phyloP scores from a whole-genome alignment of 2,888 invertebrate species.

The Tipula vernalis region DNA sequence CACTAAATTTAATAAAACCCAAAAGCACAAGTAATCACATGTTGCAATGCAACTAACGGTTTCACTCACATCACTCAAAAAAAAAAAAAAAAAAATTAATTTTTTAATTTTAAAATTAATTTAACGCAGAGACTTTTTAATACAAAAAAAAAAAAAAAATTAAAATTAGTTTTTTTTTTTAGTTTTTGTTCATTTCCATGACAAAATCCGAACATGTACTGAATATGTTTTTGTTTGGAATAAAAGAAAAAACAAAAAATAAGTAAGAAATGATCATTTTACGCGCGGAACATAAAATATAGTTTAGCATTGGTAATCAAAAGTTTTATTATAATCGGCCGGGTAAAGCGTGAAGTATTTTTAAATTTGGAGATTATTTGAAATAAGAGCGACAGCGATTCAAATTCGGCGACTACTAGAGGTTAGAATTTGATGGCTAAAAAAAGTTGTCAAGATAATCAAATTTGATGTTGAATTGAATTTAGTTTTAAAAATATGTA shows the following conservation, averaged over 20 bases:
- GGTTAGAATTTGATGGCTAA: too few relatives aligned
- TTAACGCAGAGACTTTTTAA: neutral
- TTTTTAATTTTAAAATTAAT: neutral
- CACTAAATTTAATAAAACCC: neutral
- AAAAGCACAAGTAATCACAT: neutral
- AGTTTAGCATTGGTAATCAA: neutral
- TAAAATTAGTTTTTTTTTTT: neutral
- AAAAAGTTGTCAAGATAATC: too few relatives aligned
- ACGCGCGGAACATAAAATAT: neutral
- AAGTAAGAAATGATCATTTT: neutral
- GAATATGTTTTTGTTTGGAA: slow-evolving; percentile 4
- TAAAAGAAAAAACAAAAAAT: neutral
- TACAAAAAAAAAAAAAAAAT: neutral
- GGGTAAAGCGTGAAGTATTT: neutral
- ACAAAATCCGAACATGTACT: slow-evolving; percentile 4
- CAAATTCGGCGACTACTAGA: too few relatives aligned
- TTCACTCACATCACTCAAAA: neutral
- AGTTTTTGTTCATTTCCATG: neutral
- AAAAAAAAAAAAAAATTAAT: neutral
- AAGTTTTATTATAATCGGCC: neutral
- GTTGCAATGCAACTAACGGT: neutral
- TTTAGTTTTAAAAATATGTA: too few relatives aligned
- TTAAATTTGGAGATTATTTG: neutral
- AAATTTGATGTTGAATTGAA: too few relatives aligned
- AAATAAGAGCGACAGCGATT: too few relatives aligned